These are phyloP conservation scores for Papilio elwesi DNA, from an alignment of 2,888 invertebrate species.

Conservation along the genomic window DNA sequence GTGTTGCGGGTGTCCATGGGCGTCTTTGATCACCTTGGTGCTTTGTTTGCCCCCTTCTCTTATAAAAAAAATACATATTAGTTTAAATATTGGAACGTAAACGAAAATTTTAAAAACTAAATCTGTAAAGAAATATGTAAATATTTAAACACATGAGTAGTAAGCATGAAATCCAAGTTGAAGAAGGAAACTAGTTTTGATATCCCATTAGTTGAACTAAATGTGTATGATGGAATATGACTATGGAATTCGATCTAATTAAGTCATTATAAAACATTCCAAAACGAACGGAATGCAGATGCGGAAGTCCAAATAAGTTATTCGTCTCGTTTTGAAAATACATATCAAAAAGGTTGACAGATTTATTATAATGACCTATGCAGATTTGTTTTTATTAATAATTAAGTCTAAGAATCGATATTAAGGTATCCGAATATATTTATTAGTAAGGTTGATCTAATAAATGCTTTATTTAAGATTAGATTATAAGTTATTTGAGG, in stretches of 20 bases:
- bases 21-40: too few species aligned
- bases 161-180: background rate
- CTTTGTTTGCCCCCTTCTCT: too few species aligned
- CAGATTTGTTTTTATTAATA: background rate
- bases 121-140: too few species aligned
- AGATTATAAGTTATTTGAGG: background rate
- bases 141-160: too few species aligned
- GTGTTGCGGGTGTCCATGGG: too few species aligned
- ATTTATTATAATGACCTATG: constrained; percentile 28
- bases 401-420: background rate
- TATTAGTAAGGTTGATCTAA: background rate
- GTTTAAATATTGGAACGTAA: too few species aligned
- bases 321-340: background rate
- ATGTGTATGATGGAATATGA: background rate
- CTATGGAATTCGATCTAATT: constrained; percentile 3
- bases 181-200: background rate
- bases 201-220: background rate
- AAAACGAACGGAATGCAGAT: background rate
- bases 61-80: too few species aligned
- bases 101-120: too few species aligned
- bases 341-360: background rate
- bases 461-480: background rate
- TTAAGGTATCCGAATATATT: background rate
- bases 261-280: background rate
- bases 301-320: constrained; percentile 4